A percentile compares a stretch with the other conserved stretches of the same genome.
phyloP scores from a whole-genome alignment of 37 sponge, comb jelly and placozoan species.

The Dysidea cf. avara region DNA sequence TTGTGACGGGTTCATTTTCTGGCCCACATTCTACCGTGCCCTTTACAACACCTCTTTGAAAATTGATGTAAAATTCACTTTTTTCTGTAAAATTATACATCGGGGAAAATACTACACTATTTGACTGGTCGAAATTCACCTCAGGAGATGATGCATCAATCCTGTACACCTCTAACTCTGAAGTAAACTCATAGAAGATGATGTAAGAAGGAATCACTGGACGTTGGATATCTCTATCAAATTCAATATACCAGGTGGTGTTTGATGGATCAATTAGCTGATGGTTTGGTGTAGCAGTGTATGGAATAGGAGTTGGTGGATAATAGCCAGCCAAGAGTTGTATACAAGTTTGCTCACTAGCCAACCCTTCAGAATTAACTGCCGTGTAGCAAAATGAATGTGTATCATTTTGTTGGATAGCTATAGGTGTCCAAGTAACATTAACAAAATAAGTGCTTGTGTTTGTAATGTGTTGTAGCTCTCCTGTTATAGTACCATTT shows the following conservation, averaged over 20 bases:
- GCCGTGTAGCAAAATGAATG: too few relatives aligned
- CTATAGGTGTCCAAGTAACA: constrained; percentile 26
- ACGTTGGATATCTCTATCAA: too few relatives aligned
- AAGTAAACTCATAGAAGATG: constrained; percentile 13
- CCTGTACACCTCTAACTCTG: constrained; percentile 9
- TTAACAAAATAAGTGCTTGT: constrained; percentile 12
- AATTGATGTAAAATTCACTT: constrained; percentile 7
- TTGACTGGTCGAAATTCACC: background rate
- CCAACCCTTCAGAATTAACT: constrained; percentile 17
- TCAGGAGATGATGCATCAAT: constrained; percentile 38
- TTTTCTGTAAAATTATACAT: constrained; percentile 16
- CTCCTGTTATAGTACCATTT: constrained; percentile 4
- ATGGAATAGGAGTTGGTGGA: constrained; percentile 12
- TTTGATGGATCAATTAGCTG: constrained; percentile 13
- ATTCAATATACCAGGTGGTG: constrained; percentile 7
- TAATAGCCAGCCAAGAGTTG: constrained; percentile 17
- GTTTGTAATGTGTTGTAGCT: background rate
- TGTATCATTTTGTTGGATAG: constrained; percentile 24
- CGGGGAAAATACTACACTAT: constrained; percentile 10
- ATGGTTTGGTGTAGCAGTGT: constrained; percentile 11
- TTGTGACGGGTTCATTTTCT: constrained; percentile 37
- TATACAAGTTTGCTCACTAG: too few relatives aligned
- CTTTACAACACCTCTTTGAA: constrained; percentile 30
- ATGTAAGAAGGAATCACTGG: too few relatives aligned
- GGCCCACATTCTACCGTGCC: constrained; percentile 25